Conservation (phyloP, 2,888 invertebrate species). For the Lepidocyrtoides sp. region DNA sequence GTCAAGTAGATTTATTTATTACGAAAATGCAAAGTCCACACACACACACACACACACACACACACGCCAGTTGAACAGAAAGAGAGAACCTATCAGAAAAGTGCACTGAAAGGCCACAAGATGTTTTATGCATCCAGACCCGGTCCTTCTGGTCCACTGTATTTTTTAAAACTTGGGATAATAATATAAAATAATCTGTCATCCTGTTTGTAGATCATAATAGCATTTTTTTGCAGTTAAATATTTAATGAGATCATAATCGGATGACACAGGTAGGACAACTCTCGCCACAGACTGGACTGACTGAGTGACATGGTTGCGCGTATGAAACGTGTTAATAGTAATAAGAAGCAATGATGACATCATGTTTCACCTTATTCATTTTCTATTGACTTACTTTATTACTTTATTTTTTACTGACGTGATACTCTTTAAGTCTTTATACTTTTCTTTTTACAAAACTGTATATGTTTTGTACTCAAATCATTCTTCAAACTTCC, state of each 20-base stretch:
- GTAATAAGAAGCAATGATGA: constrained; percentile 38
- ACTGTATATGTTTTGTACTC: neutral
- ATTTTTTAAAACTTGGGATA: neutral
- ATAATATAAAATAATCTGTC: constrained; percentile 11
- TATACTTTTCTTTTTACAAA: neutral
- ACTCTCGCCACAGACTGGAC: neutral
- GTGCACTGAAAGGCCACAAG: neutral
- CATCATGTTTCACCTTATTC: constrained; percentile 45
- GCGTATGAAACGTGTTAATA: constrained; percentile 28
- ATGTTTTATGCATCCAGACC: neutral
- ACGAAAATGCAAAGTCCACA: too few relatives aligned
- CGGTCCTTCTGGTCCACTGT: constrained; percentile 1
- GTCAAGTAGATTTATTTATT: neutral
- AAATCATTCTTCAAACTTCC: neutral
- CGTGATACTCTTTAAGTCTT: neutral
- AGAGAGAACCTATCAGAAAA: neutral
- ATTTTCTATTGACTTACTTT: neutral
- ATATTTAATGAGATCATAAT: constrained; percentile 43
- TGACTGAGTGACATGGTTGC: constrained; percentile 21
- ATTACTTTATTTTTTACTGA: constrained; percentile 13
- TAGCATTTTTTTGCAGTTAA: constrained; percentile 6
- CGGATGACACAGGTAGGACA: neutral
- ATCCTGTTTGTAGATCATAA: constrained; percentile 37
- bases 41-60: constrained; percentile 2
- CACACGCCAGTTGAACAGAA: neutral